Evolutionary conservation across 2,888 invertebrate genomes (phyloP).

Genomic region (Ornithoptera alexandrae): DNA sequence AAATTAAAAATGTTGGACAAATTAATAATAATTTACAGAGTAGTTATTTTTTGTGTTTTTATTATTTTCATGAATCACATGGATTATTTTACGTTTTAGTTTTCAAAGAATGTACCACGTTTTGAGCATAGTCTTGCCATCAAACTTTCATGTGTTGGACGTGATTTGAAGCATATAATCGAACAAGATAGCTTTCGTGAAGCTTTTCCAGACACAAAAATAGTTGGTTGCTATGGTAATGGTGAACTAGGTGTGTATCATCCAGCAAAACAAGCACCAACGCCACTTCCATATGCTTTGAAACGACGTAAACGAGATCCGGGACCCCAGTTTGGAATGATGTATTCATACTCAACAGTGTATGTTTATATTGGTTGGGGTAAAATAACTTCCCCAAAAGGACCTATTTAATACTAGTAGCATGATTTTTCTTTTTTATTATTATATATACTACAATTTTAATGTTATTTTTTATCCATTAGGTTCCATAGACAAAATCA

Average conservation of each 20-base stretch:
- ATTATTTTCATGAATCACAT: not conserved
- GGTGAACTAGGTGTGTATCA: slow-evolving; percentile 68
- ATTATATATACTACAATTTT: not conserved
- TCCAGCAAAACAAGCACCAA: slow-evolving; percentile 42
- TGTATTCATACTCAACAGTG: slow-evolving; percentile 70
- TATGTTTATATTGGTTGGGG: slow-evolving; percentile 75
- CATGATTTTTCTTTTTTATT: not conserved
- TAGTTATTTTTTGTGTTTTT: too few relatives aligned
- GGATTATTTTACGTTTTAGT: slow-evolving; percentile 46
- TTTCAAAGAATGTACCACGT: slow-evolving; percentile 61
- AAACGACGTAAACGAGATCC: slow-evolving; percentile 47
- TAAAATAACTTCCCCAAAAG: slow-evolving; percentile 41
- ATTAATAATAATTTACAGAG: too few relatives aligned
- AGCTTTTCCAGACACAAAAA: slow-evolving; percentile 61
- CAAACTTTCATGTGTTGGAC: slow-evolving; percentile 70
- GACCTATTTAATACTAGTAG: slow-evolving; percentile 6
- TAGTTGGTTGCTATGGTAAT: slow-evolving; percentile 70
- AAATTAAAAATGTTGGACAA: too few relatives aligned
- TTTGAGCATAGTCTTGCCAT: slow-evolving; percentile 65
- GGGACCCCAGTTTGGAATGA: slow-evolving; percentile 50
- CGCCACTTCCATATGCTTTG: slow-evolving; percentile 30
- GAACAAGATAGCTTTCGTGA: slow-evolving; percentile 64
- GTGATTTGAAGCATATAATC: slow-evolving; percentile 59
- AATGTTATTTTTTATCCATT: not conserved
- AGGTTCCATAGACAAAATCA: not conserved